These are phyloP conservation scores for Pseudococcus viburni DNA, from an alignment of 2,888 invertebrate genomes.

Conservation along the genomic window DNA sequence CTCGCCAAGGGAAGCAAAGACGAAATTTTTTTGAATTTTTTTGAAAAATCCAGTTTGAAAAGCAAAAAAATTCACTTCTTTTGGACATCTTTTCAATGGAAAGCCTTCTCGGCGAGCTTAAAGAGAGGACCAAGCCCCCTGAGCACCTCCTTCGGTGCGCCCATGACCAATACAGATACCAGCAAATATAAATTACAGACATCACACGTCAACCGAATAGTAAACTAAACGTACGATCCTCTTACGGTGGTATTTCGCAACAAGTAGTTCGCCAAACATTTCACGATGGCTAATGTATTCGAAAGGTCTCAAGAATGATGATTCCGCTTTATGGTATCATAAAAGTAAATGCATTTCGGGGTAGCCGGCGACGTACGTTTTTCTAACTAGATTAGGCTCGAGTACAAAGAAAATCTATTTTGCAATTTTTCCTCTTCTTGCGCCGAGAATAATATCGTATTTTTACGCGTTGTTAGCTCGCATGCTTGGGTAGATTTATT, in stretches of 20 bases:
- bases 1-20: too few species aligned
- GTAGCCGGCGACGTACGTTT: slow-evolving; percentile 37
- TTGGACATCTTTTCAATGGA: too few species aligned
- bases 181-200: too few species aligned
- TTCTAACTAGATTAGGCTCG: slow-evolving; percentile 50
- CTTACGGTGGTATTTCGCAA: slow-evolving; percentile 39
- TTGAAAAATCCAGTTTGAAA: too few species aligned
- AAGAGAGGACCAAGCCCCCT: too few species aligned
- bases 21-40: too few species aligned
- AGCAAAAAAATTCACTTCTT: too few species aligned
- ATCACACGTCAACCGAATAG: slow-evolving; percentile 11
- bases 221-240: neutral
- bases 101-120: too few species aligned
- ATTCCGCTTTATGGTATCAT: slow-evolving; percentile 55
- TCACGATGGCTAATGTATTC: slow-evolving; percentile 51
- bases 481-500: slow-evolving; percentile 56
- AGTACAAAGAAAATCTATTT: slow-evolving; percentile 56
- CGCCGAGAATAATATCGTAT: slow-evolving; percentile 43
- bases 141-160: too few species aligned
- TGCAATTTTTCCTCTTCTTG: slow-evolving; percentile 28
- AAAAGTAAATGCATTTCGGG: slow-evolving; percentile 53
- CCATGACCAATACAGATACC: too few species aligned
- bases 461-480: slow-evolving; percentile 56
- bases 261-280: slow-evolving; percentile 54
- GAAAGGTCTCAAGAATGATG: slow-evolving; percentile 57